Evolutionary conservation across 1,140 invertebrate genomes (phyloP), one percentile per base, ranked within the genome.

Genomic region (Drosophila nigromelanica): DNA sequence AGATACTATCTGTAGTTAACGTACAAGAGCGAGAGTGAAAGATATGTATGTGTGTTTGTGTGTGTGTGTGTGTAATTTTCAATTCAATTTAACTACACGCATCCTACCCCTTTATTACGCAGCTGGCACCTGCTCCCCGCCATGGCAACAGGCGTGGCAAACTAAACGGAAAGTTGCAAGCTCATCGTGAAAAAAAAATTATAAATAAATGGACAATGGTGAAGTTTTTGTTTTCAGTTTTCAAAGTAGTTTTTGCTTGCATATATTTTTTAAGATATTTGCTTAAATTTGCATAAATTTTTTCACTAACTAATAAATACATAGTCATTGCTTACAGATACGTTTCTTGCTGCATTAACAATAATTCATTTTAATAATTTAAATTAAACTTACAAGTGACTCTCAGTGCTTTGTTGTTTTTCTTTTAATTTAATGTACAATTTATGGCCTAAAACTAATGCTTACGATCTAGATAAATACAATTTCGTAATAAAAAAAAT

Each of bases 281-380:
- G 66, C 75, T 76, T 80, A 77, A 74, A 87, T 78, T 86, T 86
- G 70, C 67, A 86, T 87, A 82, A 79, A 76, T 82, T 76, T 67
- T 56, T 76, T 58, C 37, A 77, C 83, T 87, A 87, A 87, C 83
- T 89, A 87, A 89, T 87, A 87, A 73, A 87, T 86, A 89, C 74
- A 89, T 78, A 60, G 72, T 85, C 76, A 54, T 73, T 45, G 61
- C 76, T 76, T 72, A 78, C 14, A 67, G 37, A 54, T 73, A 59
- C 27, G 42, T 69, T 50, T 14, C 56, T 47, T 61, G 21, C 15
- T 35, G 15, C 5, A 35, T 30, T 39, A 62, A 54, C 59, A 62
- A 15, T 52, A 48, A 37, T 71, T 18, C 27, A 24, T 52, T 68
- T 67, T 50, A 89, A 78, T 83, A 81, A 76, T 55, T 81, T 87